Evolutionary conservation across 1,140 invertebrate species (phyloP), one percentile per base, ranked within the genome.

Genomic region (Mercenaria mercenaria): DNA sequence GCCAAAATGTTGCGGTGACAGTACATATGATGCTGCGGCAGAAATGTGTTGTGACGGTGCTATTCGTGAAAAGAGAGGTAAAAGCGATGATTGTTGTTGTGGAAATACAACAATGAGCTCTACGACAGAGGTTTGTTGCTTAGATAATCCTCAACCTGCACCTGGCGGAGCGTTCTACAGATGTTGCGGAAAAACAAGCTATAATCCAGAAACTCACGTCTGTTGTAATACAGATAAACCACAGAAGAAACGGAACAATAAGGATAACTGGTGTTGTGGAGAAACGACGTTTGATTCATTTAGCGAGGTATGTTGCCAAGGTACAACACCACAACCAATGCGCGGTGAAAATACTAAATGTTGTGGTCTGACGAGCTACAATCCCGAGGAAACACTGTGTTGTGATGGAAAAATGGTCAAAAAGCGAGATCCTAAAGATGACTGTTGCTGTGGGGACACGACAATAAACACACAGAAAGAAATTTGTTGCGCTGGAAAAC

Each of bases 191-290:
- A 77, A 39, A 52, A 77, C 69, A 59, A 89, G 88, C 39, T 89
- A 89, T 50, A 82, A 89, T 74, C 88, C 88, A 39, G 47, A 74
- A 23, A 84, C 43, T 20, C 52, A 83, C 13, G 69, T 89, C 13
- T 89, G 88, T 64, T 89, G 88, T 64, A 61, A 81, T n/a, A 76
- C 61, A 29, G 72, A 83, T 26, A 84, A 67, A 39, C 88, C 81
- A 23, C 37, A 64, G 18, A 47, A 74, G n/a, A 89, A 89, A 61
- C n/a, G 50, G n/a, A 50, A 89, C 39, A 56, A 72, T 20, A 64
- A 83, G 4, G 88, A 89, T 76, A 84, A 89, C 34, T 89, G 88
- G 88, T 89, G 88, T 61, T 89, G 88, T 64, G 88, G 88, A 29
- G n/a, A 59, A 10, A 84, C 80, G 32, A 89, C 88, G n/a, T 89